Conservation (phyloP, 2,888 invertebrate genomes). For the Eristalis intricaria region DNA sequence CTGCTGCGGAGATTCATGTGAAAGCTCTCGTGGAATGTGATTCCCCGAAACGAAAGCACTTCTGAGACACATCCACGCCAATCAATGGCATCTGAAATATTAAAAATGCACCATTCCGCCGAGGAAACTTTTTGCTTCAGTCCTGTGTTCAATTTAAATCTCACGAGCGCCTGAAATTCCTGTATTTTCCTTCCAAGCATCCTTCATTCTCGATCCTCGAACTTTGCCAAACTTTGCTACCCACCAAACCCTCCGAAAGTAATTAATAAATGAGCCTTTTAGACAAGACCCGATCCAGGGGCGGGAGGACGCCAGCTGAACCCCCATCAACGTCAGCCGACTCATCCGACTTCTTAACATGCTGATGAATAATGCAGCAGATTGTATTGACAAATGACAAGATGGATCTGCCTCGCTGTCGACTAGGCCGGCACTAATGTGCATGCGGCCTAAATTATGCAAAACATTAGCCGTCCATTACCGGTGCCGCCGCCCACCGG, state of each 20-base stretch:
- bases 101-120: conserved; percentile 16
- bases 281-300: conserved; percentile 33
- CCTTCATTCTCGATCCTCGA: conserved; percentile 5
- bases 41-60: neutral
- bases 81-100: conserved; percentile 16
- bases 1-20: neutral
- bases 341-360: conserved; percentile 70
- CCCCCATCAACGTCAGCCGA: conserved; percentile 66
- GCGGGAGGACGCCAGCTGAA: conserved; percentile 30
- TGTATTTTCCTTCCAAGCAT: conserved; percentile 9
- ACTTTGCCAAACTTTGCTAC: conserved; percentile 14
- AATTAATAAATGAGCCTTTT: conserved; percentile 71
- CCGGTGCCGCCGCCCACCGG: conserved; percentile 11
- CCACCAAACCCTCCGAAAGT: conserved; percentile 12
- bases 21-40: neutral
- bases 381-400: conserved; percentile 72
- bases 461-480: conserved; percentile 71
- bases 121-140: neutral
- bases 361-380: conserved; percentile 70
- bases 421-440: conserved; percentile 23
- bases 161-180: conserved; percentile 23
- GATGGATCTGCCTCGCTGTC: conserved; percentile 64
- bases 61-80: neutral
- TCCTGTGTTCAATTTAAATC: conserved; percentile 55
- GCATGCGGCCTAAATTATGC: conserved; percentile 64